Percentiles rank a stretch among this genome's conserved stretches.
These are phyloP conservation scores for Pyrochroa serraticornis DNA, from an alignment of 2,888 invertebrate species.

Conservation along the genomic window DNA sequence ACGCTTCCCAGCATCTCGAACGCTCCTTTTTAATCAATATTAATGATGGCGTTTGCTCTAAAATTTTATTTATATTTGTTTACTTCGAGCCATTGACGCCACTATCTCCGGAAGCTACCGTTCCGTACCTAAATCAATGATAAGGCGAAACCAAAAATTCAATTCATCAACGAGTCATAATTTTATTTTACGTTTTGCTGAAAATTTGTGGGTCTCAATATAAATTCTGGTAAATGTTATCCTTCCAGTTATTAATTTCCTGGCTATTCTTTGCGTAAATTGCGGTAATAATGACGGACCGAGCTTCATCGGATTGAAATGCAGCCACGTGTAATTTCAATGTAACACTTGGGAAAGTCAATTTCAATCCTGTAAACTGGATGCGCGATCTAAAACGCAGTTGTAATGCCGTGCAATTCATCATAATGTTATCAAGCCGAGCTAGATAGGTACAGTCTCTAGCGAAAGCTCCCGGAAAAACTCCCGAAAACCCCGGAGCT, in stretches of 20 bases:
- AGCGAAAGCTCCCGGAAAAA: slow-evolving; percentile 8
- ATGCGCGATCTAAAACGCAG: slow-evolving; percentile 34
- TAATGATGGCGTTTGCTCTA: slow-evolving; percentile 10
- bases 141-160: slow-evolving; percentile 39
- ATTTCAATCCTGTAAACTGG: slow-evolving; percentile 38
- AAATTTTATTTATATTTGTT: slow-evolving; percentile 17
- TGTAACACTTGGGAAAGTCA: slow-evolving; percentile 35
- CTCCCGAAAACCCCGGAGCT: neutral
- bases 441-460: slow-evolving; percentile 34
- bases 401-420: slow-evolving; percentile 37
- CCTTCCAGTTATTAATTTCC: slow-evolving; percentile 19
- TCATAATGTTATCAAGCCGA: slow-evolving; percentile 39
- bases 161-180: slow-evolving; percentile 33
- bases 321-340: slow-evolving; percentile 29
- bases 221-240: slow-evolving; percentile 16
- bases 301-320: slow-evolving; percentile 18
- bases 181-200: slow-evolving; percentile 5
- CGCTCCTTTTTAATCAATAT: slow-evolving; percentile 19
- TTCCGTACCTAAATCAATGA: slow-evolving; percentile 28
- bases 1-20: neutral
- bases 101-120: neutral
- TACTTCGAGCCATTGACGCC: slow-evolving; percentile 25
- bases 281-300: slow-evolving; percentile 17
- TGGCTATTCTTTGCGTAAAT: slow-evolving; percentile 23
- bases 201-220: slow-evolving; percentile 1